Evolutionary conservation across 2,113 vertebrate genomes (phyloP).

Genomic region (Etheostoma cragini): DNA sequence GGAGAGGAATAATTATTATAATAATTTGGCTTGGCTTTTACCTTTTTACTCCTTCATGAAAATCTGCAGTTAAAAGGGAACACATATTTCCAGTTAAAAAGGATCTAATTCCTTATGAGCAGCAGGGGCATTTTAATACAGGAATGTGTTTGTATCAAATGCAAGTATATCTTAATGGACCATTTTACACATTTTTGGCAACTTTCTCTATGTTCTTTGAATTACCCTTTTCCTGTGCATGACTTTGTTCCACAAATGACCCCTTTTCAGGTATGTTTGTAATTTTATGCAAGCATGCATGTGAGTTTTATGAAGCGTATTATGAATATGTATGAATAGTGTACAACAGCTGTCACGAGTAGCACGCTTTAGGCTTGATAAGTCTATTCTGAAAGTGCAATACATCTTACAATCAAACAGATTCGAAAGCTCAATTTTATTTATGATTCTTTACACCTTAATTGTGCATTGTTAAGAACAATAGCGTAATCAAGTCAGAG

Average conservation of each 20-base stretch:
- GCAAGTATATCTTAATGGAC: neutral
- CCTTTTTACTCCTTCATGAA: neutral
- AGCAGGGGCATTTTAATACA: neutral
- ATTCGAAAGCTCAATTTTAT: slow-evolving; percentile 3
- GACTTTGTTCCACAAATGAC: neutral
- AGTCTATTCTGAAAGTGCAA: neutral
- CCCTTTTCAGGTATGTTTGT: neutral
- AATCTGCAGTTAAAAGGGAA: neutral
- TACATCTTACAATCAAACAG: neutral
- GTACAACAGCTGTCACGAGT: slow-evolving; percentile 9
- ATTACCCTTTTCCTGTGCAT: neutral
- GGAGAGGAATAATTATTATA: neutral
- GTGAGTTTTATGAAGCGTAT: neutral
- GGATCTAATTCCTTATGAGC: neutral
- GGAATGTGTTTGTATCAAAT: neutral
- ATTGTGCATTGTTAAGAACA: slow-evolving; percentile 22
- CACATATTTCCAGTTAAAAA: neutral
- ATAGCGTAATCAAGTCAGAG: slow-evolving; percentile 13
- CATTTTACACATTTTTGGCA: neutral
- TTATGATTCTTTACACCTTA: neutral
- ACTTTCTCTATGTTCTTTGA: neutral
- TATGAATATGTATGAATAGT: neutral
- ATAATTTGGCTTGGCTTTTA: neutral
- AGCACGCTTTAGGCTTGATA: neutral
- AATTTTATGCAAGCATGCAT: neutral